These are phyloP conservation scores for Dinoponera quadriceps DNA, from an alignment of 1,140 invertebrate species.

Conservation along the genomic window DNA sequence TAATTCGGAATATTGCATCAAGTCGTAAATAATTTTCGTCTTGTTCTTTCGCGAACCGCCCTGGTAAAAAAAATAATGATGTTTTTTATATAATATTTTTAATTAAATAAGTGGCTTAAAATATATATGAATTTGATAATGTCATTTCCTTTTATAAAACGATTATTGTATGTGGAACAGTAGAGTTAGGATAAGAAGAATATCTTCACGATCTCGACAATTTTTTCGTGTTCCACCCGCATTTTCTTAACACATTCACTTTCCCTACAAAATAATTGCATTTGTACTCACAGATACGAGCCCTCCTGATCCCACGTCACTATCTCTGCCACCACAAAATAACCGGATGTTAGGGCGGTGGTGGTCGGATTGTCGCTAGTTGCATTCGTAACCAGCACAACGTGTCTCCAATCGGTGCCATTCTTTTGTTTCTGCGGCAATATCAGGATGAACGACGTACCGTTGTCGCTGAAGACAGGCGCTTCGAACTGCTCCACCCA, in stretches of 20 bases:
- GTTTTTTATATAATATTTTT: too few species aligned
- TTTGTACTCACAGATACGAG: conserved; percentile 88
- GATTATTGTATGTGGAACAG: too few species aligned
- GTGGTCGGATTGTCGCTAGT: conserved; percentile 73
- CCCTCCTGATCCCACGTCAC: conserved; percentile 91
- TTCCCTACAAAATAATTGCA: background rate
- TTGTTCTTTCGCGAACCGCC: too few species aligned
- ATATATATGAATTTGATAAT: background rate
- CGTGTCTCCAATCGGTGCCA: conserved; percentile 88
- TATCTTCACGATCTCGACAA: too few species aligned
- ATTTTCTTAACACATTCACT: too few species aligned
- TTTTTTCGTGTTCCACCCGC: too few species aligned
- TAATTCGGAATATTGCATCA: too few species aligned
- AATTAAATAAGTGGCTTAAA: too few species aligned
- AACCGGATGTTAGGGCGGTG: conserved; percentile 90
- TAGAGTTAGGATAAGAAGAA: too few species aligned
- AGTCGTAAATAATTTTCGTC: too few species aligned
- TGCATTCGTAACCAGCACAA: conserved; percentile 86
- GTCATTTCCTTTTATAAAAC: too few species aligned
- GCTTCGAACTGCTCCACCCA: conserved; percentile 90
- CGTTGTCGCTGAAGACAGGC: conserved; percentile 87
- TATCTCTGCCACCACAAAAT: conserved; percentile 92
- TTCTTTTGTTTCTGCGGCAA: conserved; percentile 88
- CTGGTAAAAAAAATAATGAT: too few species aligned
- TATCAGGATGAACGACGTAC: conserved; percentile 87